Evolutionary conservation across 1,140 invertebrate species (phyloP), one percentile per base, ranked within the genome.

Genomic region (Drosophila bifasciata): DNA sequence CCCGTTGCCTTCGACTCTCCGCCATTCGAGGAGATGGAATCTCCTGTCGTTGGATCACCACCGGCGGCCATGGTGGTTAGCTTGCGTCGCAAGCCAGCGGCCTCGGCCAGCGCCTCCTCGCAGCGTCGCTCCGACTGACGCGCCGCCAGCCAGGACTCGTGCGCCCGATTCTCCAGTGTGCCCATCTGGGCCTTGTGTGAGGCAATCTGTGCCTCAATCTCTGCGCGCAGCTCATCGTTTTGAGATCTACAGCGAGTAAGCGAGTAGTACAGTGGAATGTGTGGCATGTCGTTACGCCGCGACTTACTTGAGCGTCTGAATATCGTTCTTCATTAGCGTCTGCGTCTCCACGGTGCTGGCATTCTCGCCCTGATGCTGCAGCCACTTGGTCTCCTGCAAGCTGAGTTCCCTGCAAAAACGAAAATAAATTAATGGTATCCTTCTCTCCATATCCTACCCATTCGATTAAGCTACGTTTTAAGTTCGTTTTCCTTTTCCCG

Each of bases 401-500:
- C 93, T 95, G 9, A 97, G 91, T 92, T 97, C 95, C 80, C 95
- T 96, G 70, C 2, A 93, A 93, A 81, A 89, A 88, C 7, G 7
- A 7, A 43, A 40, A 19, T 5, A 9, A 51, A 51, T 8, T 5
- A 45, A 41, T 36, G 5, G 3, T 48, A 49, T 13, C 6, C 3
- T 16, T 16, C 28, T 8, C 8, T 13, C n/a, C 90, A 9, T 92
- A 0, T 28, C 9, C 32, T 4, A 7, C 8, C 1, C 1, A 2
- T 15, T n/a, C 0, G 0, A 8, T 11, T 25, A 16, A 60, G 36
- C 3, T 92, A 96, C 96, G 96, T 97, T 90, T 97, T 94, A 21
- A 97, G 92, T 91, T 97, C 95, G 16, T 94, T 93, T 92, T 98
- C 97, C 84, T 96, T 96, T 69, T 97, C 96, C 84, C 97, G 96